A percentile compares a stretch with the other conserved stretches of the same genome.
Conservation (phyloP, 2,888 invertebrate genomes). For the Cantharis flavilabris region DNA sequence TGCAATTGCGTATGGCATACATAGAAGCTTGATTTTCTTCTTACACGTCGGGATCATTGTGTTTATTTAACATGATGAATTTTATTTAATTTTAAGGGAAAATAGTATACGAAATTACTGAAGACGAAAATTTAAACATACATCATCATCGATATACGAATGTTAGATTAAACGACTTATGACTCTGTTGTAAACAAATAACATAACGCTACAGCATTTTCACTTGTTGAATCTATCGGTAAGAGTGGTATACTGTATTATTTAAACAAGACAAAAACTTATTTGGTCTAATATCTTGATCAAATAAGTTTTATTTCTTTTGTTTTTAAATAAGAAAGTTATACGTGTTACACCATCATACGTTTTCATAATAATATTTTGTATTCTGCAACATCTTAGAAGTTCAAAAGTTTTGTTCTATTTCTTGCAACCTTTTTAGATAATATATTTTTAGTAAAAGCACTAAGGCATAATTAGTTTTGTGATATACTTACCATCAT, state of each 20-base stretch:
- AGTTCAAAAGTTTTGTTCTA: background rate
- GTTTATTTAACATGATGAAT: background rate
- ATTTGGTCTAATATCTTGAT: background rate
- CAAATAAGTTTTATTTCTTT: background rate
- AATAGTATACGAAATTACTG: background rate
- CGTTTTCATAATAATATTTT: background rate
- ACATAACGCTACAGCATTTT: background rate
- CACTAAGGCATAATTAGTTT: constrained; percentile 18
- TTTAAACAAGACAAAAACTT: background rate
- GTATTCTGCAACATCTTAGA: background rate
- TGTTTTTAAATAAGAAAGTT: background rate
- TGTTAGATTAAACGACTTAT: background rate
- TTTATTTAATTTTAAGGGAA: background rate
- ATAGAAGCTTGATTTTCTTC: background rate
- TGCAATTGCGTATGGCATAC: background rate
- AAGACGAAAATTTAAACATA: background rate
- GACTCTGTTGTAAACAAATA: background rate
- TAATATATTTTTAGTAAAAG: background rate
- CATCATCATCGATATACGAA: background rate
- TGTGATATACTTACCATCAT: constrained; percentile 14
- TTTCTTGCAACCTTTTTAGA: background rate
- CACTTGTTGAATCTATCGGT: background rate
- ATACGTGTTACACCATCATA: background rate
- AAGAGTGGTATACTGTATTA: background rate
- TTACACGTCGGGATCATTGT: background rate